A percentile compares a stretch with the other conserved stretches of the same genome.
Conservation (phyloP, 2,113 vertebrate genomes). For the Coracopsis vasa region DNA sequence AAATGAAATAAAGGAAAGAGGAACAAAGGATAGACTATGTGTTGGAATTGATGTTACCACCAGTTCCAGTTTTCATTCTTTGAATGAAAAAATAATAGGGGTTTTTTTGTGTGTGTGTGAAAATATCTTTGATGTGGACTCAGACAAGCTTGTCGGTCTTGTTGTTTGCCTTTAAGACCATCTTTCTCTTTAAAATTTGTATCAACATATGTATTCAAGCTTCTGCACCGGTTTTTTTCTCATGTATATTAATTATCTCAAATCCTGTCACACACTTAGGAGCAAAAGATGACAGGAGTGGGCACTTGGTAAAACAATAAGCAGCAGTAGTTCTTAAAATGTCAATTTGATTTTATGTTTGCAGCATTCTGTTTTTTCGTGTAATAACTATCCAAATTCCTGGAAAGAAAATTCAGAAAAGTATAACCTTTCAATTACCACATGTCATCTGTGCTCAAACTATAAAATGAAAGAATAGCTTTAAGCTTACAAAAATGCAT, state of each 20-base stretch:
- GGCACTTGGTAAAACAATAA: not conserved
- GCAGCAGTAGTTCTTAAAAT: not conserved
- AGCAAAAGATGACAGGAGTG: not conserved
- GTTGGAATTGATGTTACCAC: not conserved
- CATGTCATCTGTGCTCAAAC: not conserved
- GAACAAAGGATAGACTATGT: not conserved
- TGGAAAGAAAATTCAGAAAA: constrained; percentile 5
- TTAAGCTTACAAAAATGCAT: not conserved
- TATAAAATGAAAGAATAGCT: not conserved
- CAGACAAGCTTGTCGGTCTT: not conserved
- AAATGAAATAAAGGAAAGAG: not conserved
- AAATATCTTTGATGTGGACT: not conserved
- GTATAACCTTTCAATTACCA: not conserved
- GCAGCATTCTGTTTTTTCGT: not conserved
- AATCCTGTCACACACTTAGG: not conserved
- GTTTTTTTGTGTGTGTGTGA: not conserved
- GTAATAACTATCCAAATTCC: not conserved
- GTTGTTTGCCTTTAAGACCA: not conserved
- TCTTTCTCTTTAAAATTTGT: not conserved
- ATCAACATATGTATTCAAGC: not conserved
- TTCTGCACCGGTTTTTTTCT: not conserved
- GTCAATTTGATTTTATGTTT: not conserved
- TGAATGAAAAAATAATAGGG: not conserved
- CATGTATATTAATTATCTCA: not conserved
- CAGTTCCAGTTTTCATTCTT: not conserved